These are phyloP conservation scores for Sinocyclocheilus anshuiensis DNA, from an alignment of 2,113 vertebrate species.

Conservation along the genomic window DNA sequence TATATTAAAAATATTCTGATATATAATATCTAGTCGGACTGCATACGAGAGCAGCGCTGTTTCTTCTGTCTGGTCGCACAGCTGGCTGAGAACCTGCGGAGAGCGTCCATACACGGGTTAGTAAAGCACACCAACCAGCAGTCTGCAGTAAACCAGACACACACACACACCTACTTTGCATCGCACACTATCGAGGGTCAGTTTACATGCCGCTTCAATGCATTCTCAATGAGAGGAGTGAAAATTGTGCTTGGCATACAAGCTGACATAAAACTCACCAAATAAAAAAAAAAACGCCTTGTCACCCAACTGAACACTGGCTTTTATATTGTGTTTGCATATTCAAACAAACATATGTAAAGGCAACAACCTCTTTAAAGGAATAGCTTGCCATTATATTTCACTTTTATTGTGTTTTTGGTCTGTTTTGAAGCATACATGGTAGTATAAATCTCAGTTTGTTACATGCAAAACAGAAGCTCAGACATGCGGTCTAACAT, in stretches of 20 bases:
- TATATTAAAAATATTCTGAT: too few species aligned
- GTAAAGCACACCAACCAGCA: too few species aligned
- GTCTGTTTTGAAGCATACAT: not conserved
- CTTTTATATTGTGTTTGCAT: not conserved
- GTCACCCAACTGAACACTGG: not conserved
- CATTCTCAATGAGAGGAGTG: not conserved
- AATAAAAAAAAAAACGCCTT: not conserved
- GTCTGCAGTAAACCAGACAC: too few species aligned
- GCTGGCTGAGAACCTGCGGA: too few species aligned
- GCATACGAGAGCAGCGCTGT: too few species aligned
- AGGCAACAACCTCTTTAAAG: not conserved
- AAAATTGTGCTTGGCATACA: not conserved
- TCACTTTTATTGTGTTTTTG: not conserved
- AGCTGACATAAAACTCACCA: not conserved
- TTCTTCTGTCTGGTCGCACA: too few species aligned
- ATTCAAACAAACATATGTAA: constrained; percentile 12
- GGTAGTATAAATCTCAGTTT: not conserved
- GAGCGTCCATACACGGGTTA: too few species aligned
- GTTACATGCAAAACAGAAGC: not conserved
- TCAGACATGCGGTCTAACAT: not conserved
- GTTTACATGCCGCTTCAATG: not conserved
- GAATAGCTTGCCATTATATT: not conserved
- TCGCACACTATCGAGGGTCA: not conserved
- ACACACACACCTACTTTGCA: too few species aligned
- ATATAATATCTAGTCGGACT: too few species aligned